Percentiles rank a stretch among this genome's conserved stretches.
These are phyloP conservation scores for Scomber japonicus DNA, from an alignment of 2,113 vertebrate species.

Conservation along the genomic window DNA sequence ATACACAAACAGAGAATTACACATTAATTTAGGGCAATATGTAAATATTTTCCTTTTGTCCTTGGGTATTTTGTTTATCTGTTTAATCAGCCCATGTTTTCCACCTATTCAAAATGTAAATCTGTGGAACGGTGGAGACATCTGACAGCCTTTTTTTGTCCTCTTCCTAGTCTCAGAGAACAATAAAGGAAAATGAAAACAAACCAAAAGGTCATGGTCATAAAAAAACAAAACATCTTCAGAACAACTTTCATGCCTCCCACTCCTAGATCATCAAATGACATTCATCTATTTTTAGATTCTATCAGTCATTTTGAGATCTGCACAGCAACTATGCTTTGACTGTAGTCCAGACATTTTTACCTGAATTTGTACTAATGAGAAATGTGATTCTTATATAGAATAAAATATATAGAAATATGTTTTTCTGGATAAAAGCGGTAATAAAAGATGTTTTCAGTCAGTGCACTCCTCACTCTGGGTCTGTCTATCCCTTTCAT, in stretches of 20 bases:
- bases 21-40: conserved; percentile 50
- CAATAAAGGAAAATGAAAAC: conserved; percentile 14
- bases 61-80: conserved; percentile 34
- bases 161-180: background rate
- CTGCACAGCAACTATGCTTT: background rate
- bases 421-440: background rate
- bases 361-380: background rate
- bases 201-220: conserved; percentile 29
- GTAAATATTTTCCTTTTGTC: conserved; percentile 45
- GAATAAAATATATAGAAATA: too few species aligned
- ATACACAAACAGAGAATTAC: conserved; percentile 27
- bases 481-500: conserved; percentile 20
- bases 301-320: background rate
- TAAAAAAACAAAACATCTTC: background rate
- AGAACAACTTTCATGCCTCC: background rate
- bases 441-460: background rate
- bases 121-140: conserved; percentile 2
- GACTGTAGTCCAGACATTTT: background rate
- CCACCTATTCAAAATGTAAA: conserved; percentile 10
- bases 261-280: background rate
- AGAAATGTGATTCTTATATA: background rate
- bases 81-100: conserved; percentile 38
- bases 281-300: background rate
- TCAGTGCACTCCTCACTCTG: conserved; percentile 29
- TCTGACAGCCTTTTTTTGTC: conserved; percentile 19